Conservation (phyloP, 1,140 invertebrate species). For the Bombus affinis region DNA sequence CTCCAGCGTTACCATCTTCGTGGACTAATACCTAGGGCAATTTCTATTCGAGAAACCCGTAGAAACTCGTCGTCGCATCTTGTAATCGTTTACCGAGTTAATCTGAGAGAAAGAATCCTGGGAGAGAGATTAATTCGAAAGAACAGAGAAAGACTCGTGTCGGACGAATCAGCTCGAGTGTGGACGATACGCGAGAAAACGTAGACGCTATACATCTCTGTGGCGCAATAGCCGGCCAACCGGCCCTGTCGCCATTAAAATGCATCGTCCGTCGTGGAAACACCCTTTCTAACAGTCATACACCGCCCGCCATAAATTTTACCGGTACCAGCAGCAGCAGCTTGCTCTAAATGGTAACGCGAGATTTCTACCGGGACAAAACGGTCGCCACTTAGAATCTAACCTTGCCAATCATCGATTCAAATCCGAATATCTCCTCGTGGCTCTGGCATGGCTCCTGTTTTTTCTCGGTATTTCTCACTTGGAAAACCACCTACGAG, state of each 20-base stretch:
- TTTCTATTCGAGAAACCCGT: slow-evolving; percentile 45
- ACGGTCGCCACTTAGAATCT: slow-evolving; percentile 55
- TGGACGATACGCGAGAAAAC: slow-evolving; percentile 38
- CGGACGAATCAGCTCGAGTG: slow-evolving; percentile 5
- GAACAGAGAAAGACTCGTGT: slow-evolving; percentile 13
- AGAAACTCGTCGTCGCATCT: slow-evolving; percentile 8
- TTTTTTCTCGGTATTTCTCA: not conserved
- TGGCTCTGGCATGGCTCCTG: not conserved
- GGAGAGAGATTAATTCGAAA: slow-evolving; percentile 13
- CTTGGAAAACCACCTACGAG: slow-evolving; percentile 12
- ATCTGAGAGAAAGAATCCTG: not conserved
- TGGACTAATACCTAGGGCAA: not conserved
- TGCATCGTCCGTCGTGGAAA: slow-evolving; percentile 57
- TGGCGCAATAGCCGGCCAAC: slow-evolving; percentile 8
- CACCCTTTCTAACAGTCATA: slow-evolving; percentile 61
- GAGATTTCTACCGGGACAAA: slow-evolving; percentile 72
- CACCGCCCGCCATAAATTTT: slow-evolving; percentile 64
- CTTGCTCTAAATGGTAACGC: slow-evolving; percentile 68
- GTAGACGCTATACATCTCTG: not conserved
- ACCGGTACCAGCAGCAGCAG: slow-evolving; percentile 44
- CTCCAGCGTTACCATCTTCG: not conserved
- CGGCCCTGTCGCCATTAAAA: slow-evolving; percentile 55
- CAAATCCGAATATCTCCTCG: slow-evolving; percentile 51
- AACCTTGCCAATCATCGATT: slow-evolving; percentile 66
- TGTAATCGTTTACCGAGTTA: not conserved